These are phyloP conservation scores for Drosophila ohnishii DNA, from an alignment of 1,140 invertebrate species.

Conservation along the genomic window DNA sequence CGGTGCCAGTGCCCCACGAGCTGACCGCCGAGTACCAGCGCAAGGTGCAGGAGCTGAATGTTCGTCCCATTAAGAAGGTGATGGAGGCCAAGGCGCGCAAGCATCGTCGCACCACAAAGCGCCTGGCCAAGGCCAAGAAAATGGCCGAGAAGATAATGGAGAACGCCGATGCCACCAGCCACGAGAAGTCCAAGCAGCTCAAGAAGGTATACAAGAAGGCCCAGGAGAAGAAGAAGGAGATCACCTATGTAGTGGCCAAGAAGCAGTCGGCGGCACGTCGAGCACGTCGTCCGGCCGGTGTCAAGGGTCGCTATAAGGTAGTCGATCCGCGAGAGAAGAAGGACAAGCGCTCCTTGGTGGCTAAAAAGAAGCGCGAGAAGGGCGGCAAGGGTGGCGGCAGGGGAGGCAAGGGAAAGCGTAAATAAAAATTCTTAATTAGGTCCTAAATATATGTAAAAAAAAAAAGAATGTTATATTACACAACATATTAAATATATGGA, in stretches of 20 bases:
- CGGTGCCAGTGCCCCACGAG: slow-evolving; percentile 90
- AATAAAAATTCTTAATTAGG: slow-evolving; percentile 7
- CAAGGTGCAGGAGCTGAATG: slow-evolving; percentile 94
- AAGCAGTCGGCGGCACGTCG: slow-evolving; percentile 92
- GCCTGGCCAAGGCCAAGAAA: slow-evolving; percentile 97
- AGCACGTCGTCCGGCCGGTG: slow-evolving; percentile 90
- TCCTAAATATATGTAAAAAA: slow-evolving; percentile 10
- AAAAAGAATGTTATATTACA: not conserved
- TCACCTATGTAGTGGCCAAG: slow-evolving; percentile 97
- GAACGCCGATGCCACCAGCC: slow-evolving; percentile 93
- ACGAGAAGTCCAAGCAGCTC: slow-evolving; percentile 96
- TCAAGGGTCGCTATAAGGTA: slow-evolving; percentile 96
- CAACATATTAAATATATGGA: slow-evolving; percentile 12
- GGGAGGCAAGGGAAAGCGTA: slow-evolving; percentile 33
- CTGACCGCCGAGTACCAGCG: slow-evolving; percentile 89
- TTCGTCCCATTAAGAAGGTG: slow-evolving; percentile 98
- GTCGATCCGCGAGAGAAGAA: slow-evolving; percentile 99
- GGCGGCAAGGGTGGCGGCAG: slow-evolving; percentile 42
- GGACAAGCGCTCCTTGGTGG: slow-evolving; percentile 90
- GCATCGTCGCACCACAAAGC: slow-evolving; percentile 93
- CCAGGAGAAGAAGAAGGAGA: slow-evolving; percentile 92
- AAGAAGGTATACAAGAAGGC: slow-evolving; percentile 97
- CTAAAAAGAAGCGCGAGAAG: slow-evolving; percentile 83
- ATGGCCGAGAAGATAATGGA: slow-evolving; percentile 96
- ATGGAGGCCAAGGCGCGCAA: slow-evolving; percentile 99